Evolutionary conservation across 1,140 invertebrate genomes (phyloP).

Genomic region (Prorops nasuta): DNA sequence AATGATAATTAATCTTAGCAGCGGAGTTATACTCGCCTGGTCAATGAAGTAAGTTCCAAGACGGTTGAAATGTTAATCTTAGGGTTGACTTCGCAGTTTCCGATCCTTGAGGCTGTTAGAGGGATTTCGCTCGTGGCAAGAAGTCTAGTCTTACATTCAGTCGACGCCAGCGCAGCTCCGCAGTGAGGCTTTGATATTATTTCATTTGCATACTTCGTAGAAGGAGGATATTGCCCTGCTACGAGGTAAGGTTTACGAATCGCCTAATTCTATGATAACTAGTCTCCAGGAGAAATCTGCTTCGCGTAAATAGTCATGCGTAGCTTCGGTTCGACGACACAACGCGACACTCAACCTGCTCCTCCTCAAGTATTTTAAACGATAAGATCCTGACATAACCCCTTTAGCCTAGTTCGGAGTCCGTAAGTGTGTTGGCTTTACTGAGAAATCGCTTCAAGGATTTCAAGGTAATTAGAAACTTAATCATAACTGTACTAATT

Average conservation of each 20-base stretch:
- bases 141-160: slow-evolving; percentile 16
- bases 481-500: too few relatives aligned
- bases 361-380: too few relatives aligned
- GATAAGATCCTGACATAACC: too few relatives aligned
- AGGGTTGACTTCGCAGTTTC: background rate
- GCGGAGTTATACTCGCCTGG: slow-evolving; percentile 14
- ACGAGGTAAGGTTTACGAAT: slow-evolving; percentile 7
- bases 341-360: too few relatives aligned
- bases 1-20: slow-evolving; percentile 39
- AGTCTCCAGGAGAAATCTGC: too few relatives aligned
- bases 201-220: slow-evolving; percentile 31
- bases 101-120: slow-evolving; percentile 4
- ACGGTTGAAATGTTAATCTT: slow-evolving; percentile 29
- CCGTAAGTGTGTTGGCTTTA: too few relatives aligned
- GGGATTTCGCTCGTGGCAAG: slow-evolving; percentile 4
- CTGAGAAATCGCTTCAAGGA: too few relatives aligned
- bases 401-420: too few relatives aligned
- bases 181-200: slow-evolving; percentile 21
- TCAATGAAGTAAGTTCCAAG: slow-evolving; percentile 22
- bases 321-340: too few relatives aligned
- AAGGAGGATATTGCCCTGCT: slow-evolving; percentile 24
- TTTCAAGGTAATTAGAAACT: too few relatives aligned
- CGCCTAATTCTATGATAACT: slow-evolving; percentile 12
- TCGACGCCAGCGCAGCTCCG: slow-evolving; percentile 2
- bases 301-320: too few relatives aligned